Evolutionary conservation across 2,113 vertebrate species (phyloP).

Genomic region (Elgaria multicarinata): DNA sequence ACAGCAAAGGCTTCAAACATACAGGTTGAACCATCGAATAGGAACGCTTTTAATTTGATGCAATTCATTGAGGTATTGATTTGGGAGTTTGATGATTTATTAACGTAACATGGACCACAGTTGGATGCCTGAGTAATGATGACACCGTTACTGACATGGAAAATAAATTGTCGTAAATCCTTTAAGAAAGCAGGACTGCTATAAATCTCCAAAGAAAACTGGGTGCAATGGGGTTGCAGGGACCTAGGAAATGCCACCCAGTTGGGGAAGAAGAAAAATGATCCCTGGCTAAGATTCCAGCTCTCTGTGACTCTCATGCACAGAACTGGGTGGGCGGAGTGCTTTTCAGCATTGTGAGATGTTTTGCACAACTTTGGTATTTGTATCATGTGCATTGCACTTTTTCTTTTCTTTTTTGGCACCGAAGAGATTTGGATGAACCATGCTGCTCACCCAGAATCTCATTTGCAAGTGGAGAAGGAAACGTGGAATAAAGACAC

Average conservation of each 20-base stretch:
- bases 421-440: background rate
- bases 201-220: constrained; percentile 49
- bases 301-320: background rate
- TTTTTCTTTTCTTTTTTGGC: no score
- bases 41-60: constrained; percentile 57
- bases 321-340: background rate
- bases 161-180: constrained; percentile 60
- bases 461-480: no score
- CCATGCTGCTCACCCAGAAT: background rate
- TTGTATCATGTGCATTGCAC: background rate
- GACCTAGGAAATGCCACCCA: constrained; percentile 37
- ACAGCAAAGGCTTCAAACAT: constrained; percentile 60
- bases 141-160: constrained; percentile 54
- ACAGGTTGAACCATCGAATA: constrained; percentile 52
- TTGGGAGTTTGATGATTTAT: constrained; percentile 70
- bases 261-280: background rate
- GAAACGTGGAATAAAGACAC: no score
- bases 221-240: constrained; percentile 6
- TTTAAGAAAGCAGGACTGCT: constrained; percentile 43
- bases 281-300: background rate
- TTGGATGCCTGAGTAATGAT: constrained; percentile 55
- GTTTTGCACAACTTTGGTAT: background rate
- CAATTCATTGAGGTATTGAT: constrained; percentile 66
- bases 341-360: background rate
- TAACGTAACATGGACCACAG: constrained; percentile 61